Percentiles rank a stretch among this genome's conserved stretches.
Evolutionary conservation across 2,797 vertebrate species (phyloP).

Genomic region (Saxicola maurus): DNA sequence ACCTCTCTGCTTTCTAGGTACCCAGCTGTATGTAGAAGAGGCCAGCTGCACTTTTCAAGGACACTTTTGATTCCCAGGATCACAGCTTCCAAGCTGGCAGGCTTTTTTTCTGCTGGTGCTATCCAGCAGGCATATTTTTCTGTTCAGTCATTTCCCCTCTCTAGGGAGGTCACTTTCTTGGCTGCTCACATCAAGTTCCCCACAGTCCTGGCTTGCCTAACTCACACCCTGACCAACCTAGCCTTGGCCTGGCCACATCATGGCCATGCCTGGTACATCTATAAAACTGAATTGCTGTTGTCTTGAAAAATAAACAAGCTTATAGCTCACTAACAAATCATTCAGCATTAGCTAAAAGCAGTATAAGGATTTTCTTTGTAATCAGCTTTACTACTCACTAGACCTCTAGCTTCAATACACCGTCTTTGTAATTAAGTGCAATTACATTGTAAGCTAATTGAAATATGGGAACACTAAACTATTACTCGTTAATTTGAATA

Average conservation of each 20-base stretch:
- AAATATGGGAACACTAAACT: background rate
- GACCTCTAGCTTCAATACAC: background rate
- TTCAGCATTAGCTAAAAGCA: background rate
- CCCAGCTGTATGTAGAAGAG: background rate
- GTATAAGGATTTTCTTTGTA: background rate
- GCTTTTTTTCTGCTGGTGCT: background rate
- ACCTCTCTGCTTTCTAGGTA: background rate
- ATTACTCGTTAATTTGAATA: background rate
- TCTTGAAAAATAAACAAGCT: background rate
- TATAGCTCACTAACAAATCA: background rate
- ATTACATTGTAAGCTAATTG: background rate
- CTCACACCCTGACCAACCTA: background rate
- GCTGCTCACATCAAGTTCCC: background rate
- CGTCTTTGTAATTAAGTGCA: background rate
- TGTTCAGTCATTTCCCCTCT: background rate
- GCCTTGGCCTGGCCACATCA: no score
- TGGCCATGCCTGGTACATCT: fast-evolving
- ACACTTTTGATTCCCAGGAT: background rate
- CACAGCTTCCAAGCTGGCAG: background rate
- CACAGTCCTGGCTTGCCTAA: background rate
- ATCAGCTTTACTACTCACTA: background rate
- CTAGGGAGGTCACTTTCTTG: background rate
- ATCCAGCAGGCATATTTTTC: background rate
- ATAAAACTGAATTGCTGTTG: background rate
- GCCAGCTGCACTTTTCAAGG: background rate